Evolutionary conservation across 2,113 vertebrate species (phyloP).

Genomic region (Ceratotherium simum): DNA sequence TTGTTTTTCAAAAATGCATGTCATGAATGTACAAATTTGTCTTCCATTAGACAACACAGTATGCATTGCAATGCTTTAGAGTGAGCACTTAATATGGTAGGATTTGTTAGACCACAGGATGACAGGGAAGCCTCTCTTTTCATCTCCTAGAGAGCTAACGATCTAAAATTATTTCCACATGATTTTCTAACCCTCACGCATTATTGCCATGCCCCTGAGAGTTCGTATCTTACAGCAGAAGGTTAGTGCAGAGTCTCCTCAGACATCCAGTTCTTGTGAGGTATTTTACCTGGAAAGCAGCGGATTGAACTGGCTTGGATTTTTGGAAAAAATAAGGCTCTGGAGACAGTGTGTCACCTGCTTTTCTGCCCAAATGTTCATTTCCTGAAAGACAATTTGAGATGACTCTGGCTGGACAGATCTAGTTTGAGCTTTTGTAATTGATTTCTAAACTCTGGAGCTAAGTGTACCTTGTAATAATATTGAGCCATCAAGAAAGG

Average conservation of each 20-base stretch:
- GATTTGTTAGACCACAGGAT: background rate
- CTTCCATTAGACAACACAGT: background rate
- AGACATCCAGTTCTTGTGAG: background rate
- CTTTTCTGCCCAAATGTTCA: background rate
- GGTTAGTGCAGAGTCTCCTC: background rate
- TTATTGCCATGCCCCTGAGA: background rate
- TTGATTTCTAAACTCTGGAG: conserved; percentile 52
- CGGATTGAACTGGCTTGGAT: background rate
- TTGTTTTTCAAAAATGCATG: conserved; percentile 39
- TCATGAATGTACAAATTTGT: background rate
- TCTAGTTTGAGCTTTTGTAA: conserved; percentile 41
- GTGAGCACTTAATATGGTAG: background rate
- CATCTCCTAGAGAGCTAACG: background rate
- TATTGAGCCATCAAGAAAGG: background rate
- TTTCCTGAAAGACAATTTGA: background rate
- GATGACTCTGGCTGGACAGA: background rate
- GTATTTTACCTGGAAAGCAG: background rate
- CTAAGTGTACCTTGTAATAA: conserved; percentile 9
- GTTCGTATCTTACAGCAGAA: background rate
- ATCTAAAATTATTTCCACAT: background rate
- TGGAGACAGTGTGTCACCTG: background rate
- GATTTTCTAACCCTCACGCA: background rate
- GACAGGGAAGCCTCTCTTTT: background rate
- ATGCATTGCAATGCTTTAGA: background rate
- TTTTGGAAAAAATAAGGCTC: background rate